Evolutionary conservation across 2,888 invertebrate genomes (phyloP).

Genomic region (Drosophila vallismaia): DNA sequence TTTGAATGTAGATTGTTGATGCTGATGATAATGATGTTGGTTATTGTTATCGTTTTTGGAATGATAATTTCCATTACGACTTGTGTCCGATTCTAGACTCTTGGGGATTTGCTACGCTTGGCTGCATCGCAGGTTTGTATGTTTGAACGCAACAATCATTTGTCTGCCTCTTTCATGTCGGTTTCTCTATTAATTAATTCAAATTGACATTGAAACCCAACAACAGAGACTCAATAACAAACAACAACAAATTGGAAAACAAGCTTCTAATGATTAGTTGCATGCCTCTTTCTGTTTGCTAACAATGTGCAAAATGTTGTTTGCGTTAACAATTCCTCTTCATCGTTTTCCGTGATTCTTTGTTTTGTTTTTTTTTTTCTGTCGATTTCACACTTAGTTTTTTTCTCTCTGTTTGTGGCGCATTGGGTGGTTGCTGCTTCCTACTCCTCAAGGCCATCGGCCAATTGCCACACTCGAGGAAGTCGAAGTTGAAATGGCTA

Average conservation of each 20-base stretch:
- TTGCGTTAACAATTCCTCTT: constrained; percentile 70
- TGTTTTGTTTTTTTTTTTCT: constrained; percentile 8
- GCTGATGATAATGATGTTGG: constrained; percentile 58
- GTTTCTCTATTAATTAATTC: constrained; percentile 68
- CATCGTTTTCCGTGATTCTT: constrained; percentile 35
- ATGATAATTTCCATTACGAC: constrained; percentile 55
- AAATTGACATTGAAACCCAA: constrained; percentile 71
- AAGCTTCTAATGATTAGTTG: constrained; percentile 73
- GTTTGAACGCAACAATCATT: constrained; percentile 10
- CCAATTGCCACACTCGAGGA: constrained; percentile 48
- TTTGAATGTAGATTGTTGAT: constrained; percentile 32
- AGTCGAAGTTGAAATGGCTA: constrained; percentile 39
- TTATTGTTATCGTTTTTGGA: constrained; percentile 45
- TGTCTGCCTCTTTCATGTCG: constrained; percentile 45
- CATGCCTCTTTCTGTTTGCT: constrained; percentile 63
- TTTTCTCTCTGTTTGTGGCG: constrained; percentile 21
- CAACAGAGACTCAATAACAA: constrained; percentile 43
- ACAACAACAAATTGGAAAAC: constrained; percentile 69
- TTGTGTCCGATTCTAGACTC: neutral
- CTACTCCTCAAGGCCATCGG: constrained; percentile 54
- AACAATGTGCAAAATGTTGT: constrained; percentile 76
- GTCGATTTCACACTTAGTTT: constrained; percentile 43
- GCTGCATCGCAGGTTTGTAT: constrained; percentile 48
- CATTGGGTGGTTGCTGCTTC: constrained; percentile 28
- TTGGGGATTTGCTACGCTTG: constrained; percentile 60